Conservation (phyloP, 2,888 invertebrate species). For the Rhagium mordax region DNA sequence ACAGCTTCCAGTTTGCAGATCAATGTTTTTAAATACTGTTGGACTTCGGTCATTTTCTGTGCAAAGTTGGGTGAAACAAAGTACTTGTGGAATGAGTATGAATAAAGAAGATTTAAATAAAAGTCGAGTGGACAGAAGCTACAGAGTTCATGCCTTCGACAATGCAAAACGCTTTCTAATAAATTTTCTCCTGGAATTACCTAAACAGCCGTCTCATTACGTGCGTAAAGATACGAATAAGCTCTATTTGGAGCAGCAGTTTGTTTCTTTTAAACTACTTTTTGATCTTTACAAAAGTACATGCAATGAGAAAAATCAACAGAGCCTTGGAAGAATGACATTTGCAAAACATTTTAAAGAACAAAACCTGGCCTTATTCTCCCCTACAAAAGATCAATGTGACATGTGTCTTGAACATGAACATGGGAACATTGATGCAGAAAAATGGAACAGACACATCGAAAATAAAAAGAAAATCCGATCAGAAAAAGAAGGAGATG, state of each 20-base stretch:
- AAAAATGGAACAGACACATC: neutral
- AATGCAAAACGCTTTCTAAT: neutral
- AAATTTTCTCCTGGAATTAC: neutral
- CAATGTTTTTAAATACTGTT: slow-evolving; percentile 31
- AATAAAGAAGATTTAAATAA: slow-evolving; percentile 21
- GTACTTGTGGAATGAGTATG: slow-evolving; percentile 34
- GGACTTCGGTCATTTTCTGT: slow-evolving; percentile 34
- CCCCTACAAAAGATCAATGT: neutral
- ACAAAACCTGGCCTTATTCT: neutral
- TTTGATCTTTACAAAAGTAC: slow-evolving; percentile 18
- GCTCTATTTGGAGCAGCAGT: neutral
- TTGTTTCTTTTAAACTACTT: too few relatives aligned
- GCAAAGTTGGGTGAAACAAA: slow-evolving; percentile 37
- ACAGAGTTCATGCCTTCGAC: slow-evolving; percentile 25
- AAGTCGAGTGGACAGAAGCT: slow-evolving; percentile 26
- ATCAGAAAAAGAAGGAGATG: neutral
- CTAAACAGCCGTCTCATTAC: neutral
- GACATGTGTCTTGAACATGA: neutral
- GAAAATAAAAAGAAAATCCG: neutral
- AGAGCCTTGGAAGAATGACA: neutral
- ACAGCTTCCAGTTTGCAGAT: slow-evolving; percentile 26
- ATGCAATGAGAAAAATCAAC: slow-evolving; percentile 20
- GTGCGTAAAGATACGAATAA: neutral
- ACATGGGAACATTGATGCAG: neutral
- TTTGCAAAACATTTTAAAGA: neutral